These are phyloP conservation scores for Onychostruthus taczanowskii DNA, from an alignment of 2,113 vertebrate species.

Conservation along the genomic window DNA sequence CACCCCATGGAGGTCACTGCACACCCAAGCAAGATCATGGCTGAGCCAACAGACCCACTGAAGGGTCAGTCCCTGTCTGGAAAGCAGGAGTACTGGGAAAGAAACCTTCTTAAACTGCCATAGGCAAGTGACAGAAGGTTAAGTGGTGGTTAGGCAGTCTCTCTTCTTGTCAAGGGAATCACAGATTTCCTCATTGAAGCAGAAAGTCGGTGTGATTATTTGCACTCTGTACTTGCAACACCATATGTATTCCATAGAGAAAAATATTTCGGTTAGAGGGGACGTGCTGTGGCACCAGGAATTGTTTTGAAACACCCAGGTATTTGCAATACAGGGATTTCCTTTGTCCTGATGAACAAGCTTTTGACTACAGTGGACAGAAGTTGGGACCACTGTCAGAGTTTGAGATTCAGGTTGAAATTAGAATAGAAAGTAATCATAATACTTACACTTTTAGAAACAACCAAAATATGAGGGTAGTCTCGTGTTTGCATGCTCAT, in stretches of 20 bases:
- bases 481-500: neutral
- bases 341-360: neutral
- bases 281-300: neutral
- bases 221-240: neutral
- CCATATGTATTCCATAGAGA: neutral
- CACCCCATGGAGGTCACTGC: neutral
- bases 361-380: neutral
- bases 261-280: neutral
- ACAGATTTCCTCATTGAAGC: neutral
- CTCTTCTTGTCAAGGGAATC: fast-evolving
- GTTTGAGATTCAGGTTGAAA: neutral
- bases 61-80: neutral
- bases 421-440: neutral
- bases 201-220: neutral
- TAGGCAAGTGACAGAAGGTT: neutral
- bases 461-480: neutral
- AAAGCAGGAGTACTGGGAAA: neutral
- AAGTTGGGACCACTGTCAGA: neutral
- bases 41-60: neutral
- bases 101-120: neutral
- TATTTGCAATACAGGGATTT: neutral
- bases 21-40: neutral
- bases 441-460: neutral
- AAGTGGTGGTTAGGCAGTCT: neutral
- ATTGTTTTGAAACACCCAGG: neutral